phyloP scores from a whole-genome alignment of 2,888 invertebrate genomes.

The Trachelus tabidus region DNA sequence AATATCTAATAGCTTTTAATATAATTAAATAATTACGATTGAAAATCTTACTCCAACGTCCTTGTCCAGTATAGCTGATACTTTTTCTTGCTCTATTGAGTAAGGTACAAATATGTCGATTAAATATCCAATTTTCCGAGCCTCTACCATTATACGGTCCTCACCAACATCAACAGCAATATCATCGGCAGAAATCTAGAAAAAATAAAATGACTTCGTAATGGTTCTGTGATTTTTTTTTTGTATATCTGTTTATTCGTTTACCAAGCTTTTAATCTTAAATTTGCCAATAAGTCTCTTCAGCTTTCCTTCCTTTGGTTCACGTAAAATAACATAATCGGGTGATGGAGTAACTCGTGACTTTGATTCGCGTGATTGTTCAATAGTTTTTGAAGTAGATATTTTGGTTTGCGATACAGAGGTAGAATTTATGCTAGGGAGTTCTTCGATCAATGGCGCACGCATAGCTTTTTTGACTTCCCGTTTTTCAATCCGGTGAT shows the following conservation, averaged over 20 bases:
- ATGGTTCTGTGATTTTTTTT: slow-evolving; percentile 9
- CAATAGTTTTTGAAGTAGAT: slow-evolving; percentile 21
- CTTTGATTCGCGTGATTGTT: not conserved
- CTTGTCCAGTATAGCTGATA: slow-evolving; percentile 69
- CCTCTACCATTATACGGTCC: slow-evolving; percentile 79
- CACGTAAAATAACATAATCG: slow-evolving; percentile 54
- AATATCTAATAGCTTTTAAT: not conserved
- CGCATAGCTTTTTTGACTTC: slow-evolving; percentile 69
- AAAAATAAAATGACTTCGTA: slow-evolving; percentile 29
- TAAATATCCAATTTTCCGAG: slow-evolving; percentile 70
- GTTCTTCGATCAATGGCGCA: slow-evolving; percentile 73
- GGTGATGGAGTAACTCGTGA: slow-evolving; percentile 6
- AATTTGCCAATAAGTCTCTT: slow-evolving; percentile 73
- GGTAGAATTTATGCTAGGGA: slow-evolving; percentile 51
- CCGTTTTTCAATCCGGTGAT: slow-evolving; percentile 80
- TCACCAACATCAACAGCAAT: slow-evolving; percentile 78
- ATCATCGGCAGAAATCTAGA: slow-evolving; percentile 73
- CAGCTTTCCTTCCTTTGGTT: slow-evolving; percentile 70
- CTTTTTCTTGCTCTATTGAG: slow-evolving; percentile 72
- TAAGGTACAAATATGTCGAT: slow-evolving; percentile 80
- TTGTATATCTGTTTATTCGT: slow-evolving; percentile 8
- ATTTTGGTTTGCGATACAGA: slow-evolving; percentile 15
- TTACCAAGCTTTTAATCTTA: slow-evolving; percentile 71
- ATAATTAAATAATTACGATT: not conserved
- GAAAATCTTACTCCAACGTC: slow-evolving; percentile 65